Base-by-base conservation (phyloP, 1,140 invertebrate species). In the Cotesia typhae region DNA sequence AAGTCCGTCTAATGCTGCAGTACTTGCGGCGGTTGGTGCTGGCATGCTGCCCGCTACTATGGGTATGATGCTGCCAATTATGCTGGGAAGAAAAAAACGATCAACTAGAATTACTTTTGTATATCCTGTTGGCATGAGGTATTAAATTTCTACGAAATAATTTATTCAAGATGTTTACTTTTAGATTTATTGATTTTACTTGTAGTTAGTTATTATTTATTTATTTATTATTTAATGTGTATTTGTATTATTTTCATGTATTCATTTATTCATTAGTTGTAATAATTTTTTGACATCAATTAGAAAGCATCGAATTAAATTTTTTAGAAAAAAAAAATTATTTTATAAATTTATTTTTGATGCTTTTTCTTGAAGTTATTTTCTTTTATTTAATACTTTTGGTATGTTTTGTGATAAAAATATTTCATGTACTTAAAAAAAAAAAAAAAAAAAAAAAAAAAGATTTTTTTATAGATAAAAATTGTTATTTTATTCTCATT, bases 41-140 rank as follows among this genome's bases (percentile, higher is more conserved):
- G 92, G 92, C 1, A 92, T 94, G 90, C 83, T 94, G 41, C 92
- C 93, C 14, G 93, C 92, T 0, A 93, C 92, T 0, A 92, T 94
- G 90, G 92, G 92, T 1, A 92, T 94, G 90, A 88, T 94, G 74
- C 90, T 93, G 38, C 93, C 93, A 1, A 92, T 94, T 88, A 91
- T 93, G 80, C 84, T 93, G 53, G 91, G 90, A 73, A 88, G 88
- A 77, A 89, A 75, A 71, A 85, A 81, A 78, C 75, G 83, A 64
- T 79, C 78, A 47, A 47, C 2, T 47, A 10, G 6, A 0, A 6
- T 47, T 47, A 6, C 41, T 9, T 28, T 28, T 28, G 5, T 47
- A 9, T 47, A 47, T 47, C 4, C 5, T 6, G 41, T 2, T 10
- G 41, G 10, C 41, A 10, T 47, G 10, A 47, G 41, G 10, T 47